Evolutionary conservation across 2,888 invertebrate species (phyloP), one percentile per base, ranked within the genome.

Genomic region (Pristionchus mayeri): DNA sequence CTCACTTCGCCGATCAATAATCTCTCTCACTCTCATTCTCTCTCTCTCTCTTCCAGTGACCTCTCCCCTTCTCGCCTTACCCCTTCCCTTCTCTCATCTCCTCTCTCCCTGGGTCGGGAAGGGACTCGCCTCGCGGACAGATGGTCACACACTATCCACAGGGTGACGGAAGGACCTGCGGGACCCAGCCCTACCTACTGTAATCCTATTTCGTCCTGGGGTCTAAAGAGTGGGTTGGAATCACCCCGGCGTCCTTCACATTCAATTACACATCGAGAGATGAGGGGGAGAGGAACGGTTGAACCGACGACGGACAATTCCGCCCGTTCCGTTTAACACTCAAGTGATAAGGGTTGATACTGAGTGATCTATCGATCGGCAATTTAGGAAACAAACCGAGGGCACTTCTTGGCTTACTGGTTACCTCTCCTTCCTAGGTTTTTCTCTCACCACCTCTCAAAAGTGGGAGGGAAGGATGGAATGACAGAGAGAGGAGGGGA

Each of bases 221-320:
- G 63, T 60, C 40, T 18, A 67, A 67, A 4, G 54, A 54, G 1
- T 21, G 71, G 44, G 37, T 2, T 24, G 24, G 67, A 40, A 44
- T 37, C 44, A 44, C 13, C 13, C 24, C n/a, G 9, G 71, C 71
- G 71, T 71, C 71, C 71, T 44, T 71, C 71, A 71, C 71, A 71
- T 71, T 37, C 71, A 71, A 71, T 71, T 71, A 71, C 71, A 71
- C 71, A 71, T 40, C 63, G 63, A 21, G 54, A n/a, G 54, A 21
- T 4, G 54, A 4, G 54, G 63, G 63, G 63, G n/a, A 18, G 54
- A 54, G 54, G n/a, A 4, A 18, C 13, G 16, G 54, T 7, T 6
- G 44, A 34, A 71, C 30, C 24, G 24, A 44, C 44, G 44, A 34
- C 34, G 63, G 18, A 21, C 63, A 60, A 57, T 21, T 2, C n/a